Evolutionary conservation across 2,888 invertebrate genomes (phyloP).

Genomic region (Ptychoptera contaminata): DNA sequence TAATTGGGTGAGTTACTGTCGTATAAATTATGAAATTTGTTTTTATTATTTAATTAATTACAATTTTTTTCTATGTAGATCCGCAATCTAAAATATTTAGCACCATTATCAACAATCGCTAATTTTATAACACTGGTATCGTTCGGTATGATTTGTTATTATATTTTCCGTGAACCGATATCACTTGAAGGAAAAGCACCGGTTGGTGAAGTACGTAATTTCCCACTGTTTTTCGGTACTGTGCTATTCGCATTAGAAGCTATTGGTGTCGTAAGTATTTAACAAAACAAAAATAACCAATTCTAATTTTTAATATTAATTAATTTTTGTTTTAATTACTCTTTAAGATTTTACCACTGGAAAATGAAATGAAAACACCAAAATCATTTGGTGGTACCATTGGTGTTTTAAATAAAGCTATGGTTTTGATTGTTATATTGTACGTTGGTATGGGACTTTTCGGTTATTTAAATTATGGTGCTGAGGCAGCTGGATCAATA

Average conservation of each 20-base stretch:
- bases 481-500: conserved; percentile 55
- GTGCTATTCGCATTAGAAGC: conserved; percentile 93
- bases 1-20: conserved; percentile 51
- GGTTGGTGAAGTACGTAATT: conserved; percentile 46
- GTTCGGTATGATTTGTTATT: conserved; percentile 73
- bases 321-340: conserved; percentile 10
- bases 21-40: too few species aligned
- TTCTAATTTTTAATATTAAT: background rate
- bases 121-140: conserved; percentile 71
- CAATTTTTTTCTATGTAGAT: conserved; percentile 13
- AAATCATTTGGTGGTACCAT: conserved; percentile 59
- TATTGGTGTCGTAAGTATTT: conserved; percentile 63
- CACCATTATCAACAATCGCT: conserved; percentile 80
- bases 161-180: conserved; percentile 58
- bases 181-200: conserved; percentile 43
- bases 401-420: conserved; percentile 74
- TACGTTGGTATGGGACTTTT: conserved; percentile 82
- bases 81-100: conserved; percentile 67
- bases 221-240: conserved; percentile 91
- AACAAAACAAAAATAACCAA: too few species aligned
- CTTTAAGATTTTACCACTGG: conserved; percentile 82
- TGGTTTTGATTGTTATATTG: conserved; percentile 65
- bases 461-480: conserved; percentile 78
- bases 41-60: background rate
- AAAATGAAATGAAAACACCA: conserved; percentile 88